Percentiles rank a stretch among this genome's conserved stretches.
Conservation (phyloP, 2,888 invertebrate species). For the Callyntrura guangdongensis region DNA sequence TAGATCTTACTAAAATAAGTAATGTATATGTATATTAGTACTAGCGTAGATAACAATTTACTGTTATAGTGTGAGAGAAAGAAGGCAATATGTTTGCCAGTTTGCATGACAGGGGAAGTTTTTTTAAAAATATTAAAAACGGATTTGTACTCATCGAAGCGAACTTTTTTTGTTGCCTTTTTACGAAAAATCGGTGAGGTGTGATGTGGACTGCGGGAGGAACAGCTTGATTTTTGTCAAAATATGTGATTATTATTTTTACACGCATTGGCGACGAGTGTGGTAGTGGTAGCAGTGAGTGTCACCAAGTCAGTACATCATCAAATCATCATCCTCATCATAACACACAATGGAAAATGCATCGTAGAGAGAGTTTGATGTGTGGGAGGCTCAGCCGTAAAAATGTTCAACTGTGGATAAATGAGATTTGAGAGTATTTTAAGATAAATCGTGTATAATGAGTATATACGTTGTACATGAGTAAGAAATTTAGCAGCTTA, state of each 20-base stretch:
- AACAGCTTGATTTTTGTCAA: neutral
- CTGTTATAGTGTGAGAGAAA: constrained; percentile 33
- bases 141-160: neutral
- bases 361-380: constrained; percentile 38
- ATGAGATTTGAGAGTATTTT: neutral
- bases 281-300: neutral
- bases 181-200: neutral
- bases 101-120: neutral
- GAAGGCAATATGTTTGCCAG: constrained; percentile 42
- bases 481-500: constrained; percentile 39
- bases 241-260: neutral
- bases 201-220: neutral
- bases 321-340: neutral
- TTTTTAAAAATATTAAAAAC: constrained; percentile 2
- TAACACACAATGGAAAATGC: constrained; percentile 7
- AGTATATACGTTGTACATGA: neutral
- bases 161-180: neutral
- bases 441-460: neutral
- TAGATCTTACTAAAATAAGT: constrained; percentile 43
- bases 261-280: constrained; percentile 4
- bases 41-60: constrained; percentile 45
- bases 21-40: constrained; percentile 54
- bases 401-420: neutral
- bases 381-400: constrained; percentile 2
- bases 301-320: constrained; percentile 7